Percentiles rank a stretch among this genome's conserved stretches.
phyloP scores from a whole-genome alignment of 2,113 vertebrate species.

The Crotophaga sulcirostris region DNA sequence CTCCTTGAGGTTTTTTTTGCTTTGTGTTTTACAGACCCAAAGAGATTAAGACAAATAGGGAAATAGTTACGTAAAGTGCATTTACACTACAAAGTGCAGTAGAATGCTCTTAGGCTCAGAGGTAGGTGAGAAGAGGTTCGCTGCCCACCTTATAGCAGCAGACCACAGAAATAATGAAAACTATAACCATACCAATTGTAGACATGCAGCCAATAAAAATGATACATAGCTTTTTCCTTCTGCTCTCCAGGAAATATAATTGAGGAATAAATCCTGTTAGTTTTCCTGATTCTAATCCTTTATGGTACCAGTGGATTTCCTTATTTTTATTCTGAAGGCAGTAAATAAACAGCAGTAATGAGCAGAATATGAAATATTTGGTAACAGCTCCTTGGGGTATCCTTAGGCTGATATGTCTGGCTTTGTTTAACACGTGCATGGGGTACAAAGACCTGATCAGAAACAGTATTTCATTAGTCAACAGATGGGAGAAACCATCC shows the following conservation, averaged over 20 bases:
- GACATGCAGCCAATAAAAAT: conserved; percentile 30
- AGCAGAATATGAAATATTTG: conserved; percentile 35
- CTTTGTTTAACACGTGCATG: neutral
- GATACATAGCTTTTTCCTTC: neutral
- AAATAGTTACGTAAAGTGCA: neutral
- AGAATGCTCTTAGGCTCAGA: neutral
- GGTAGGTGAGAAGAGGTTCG: neutral
- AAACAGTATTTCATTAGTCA: neutral
- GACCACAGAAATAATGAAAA: neutral
- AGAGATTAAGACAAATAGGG: neutral
- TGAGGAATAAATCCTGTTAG: conserved; percentile 45
- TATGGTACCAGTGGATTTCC: neutral
- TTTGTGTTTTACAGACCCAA: neutral
- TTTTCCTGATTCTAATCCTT: conserved; percentile 5
- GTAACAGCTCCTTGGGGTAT: conserved; percentile 12
- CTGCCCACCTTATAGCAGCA: neutral
- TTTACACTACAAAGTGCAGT: neutral
- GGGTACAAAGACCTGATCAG: neutral
- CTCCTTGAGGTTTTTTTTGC: neutral
- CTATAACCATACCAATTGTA: neutral
- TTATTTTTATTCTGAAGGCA: conserved; percentile 33
- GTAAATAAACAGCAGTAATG: conserved; percentile 59
- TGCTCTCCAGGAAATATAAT: conserved; percentile 44
- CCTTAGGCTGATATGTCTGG: conserved; percentile 15
- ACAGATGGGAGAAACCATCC: neutral